These are phyloP conservation scores for Climacteris rufus DNA, from an alignment of 2,113 vertebrate genomes.

Conservation along the genomic window DNA sequence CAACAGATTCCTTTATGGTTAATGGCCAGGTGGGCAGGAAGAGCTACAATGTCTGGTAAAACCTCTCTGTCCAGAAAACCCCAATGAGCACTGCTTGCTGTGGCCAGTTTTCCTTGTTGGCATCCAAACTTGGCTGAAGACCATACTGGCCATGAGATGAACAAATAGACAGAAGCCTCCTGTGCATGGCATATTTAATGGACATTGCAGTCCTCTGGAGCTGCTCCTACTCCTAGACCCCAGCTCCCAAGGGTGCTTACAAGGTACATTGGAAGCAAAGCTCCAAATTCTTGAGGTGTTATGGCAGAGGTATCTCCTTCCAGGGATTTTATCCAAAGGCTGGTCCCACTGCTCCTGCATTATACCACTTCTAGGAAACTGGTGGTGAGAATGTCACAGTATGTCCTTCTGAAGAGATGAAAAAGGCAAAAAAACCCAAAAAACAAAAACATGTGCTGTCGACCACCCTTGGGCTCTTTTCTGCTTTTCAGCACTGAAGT, in stretches of 20 bases:
- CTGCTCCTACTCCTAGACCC: not conserved
- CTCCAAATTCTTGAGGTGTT: not conserved
- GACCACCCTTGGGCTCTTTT: not conserved
- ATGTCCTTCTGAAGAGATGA: not conserved
- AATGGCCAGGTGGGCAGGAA: not conserved
- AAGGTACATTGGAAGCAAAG: not conserved
- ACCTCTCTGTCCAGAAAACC: too few relatives aligned
- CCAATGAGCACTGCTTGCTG: not conserved
- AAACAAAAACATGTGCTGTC: not conserved
- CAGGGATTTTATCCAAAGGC: not conserved
- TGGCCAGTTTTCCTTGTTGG: not conserved
- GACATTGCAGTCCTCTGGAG: not conserved
- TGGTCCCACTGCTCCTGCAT: not conserved
- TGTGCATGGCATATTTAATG: not conserved
- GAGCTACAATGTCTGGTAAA: not conserved
- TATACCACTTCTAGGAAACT: not conserved
- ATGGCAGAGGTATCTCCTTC: not conserved
- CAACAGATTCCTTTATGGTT: not conserved
- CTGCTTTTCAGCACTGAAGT: not conserved
- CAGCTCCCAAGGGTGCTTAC: not conserved
- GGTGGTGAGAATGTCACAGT: not conserved
- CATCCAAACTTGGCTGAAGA: not conserved
- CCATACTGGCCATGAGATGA: not conserved
- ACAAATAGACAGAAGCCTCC: accelerated
- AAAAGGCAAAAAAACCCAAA: not conserved